phyloP scores from a whole-genome alignment of 2,113 vertebrate genomes.

The Clarias magur region DNA sequence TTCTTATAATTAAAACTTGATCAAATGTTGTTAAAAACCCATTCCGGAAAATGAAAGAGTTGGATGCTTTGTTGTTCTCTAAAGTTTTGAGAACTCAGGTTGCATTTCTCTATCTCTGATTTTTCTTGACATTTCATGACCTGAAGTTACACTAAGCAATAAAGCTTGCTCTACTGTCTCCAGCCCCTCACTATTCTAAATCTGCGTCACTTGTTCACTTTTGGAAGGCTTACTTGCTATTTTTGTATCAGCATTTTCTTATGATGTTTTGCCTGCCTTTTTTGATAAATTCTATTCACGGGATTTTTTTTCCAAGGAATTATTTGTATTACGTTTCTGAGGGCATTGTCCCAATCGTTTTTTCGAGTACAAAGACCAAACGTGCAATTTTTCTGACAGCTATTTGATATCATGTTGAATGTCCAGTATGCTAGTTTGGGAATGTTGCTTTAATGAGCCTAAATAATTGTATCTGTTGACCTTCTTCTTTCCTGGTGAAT shows the following conservation, averaged over 20 bases:
- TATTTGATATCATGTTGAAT: slow-evolving; percentile 67
- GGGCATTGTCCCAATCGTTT: slow-evolving; percentile 57
- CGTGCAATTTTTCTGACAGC: slow-evolving; percentile 61
- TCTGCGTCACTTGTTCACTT: slow-evolving; percentile 59
- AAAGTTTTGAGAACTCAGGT: slow-evolving; percentile 41
- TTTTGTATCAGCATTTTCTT: slow-evolving; percentile 75
- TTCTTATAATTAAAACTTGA: slow-evolving; percentile 35
- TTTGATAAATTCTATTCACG: slow-evolving; percentile 66
- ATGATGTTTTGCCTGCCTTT: slow-evolving; percentile 70
- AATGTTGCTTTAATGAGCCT: slow-evolving; percentile 50
- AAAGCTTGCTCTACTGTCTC: slow-evolving; percentile 46
- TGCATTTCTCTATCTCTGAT: slow-evolving; percentile 33
- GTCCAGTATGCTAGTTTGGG: slow-evolving; percentile 59
- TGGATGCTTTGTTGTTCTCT: slow-evolving; percentile 26
- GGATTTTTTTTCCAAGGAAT: slow-evolving; percentile 61
- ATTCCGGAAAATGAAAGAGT: slow-evolving; percentile 7
- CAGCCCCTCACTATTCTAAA: slow-evolving; percentile 42
- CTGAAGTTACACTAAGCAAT: slow-evolving; percentile 57
- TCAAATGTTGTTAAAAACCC: slow-evolving; percentile 18
- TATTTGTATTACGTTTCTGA: slow-evolving; percentile 65
- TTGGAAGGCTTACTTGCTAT: slow-evolving; percentile 68
- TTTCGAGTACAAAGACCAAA: slow-evolving; percentile 70
- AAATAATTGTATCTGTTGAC: slow-evolving; percentile 57
- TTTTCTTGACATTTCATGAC: slow-evolving; percentile 33
- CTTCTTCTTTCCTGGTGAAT: slow-evolving; percentile 44